A percentile compares a stretch with the other conserved stretches of the same genome.
Evolutionary conservation across 37 sponge, comb jelly and placozoan species (phyloP).

Genomic region (Amphimedon queenslandica): DNA sequence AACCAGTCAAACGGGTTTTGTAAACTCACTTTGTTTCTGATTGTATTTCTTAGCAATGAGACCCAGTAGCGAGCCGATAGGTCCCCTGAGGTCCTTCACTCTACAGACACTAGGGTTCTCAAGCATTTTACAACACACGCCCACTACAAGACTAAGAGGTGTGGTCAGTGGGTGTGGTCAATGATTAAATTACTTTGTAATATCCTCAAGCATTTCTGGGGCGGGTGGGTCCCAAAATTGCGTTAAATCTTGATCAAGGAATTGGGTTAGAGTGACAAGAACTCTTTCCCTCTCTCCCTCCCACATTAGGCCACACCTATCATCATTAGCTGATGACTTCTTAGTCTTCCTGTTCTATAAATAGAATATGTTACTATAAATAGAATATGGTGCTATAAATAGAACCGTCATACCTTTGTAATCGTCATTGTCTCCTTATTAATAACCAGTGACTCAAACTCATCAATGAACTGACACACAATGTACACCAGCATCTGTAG

Average conservation of each 20-base stretch:
- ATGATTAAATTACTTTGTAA: slow-evolving; percentile 35
- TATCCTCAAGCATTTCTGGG: slow-evolving; percentile 51
- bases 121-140: slow-evolving; percentile 83
- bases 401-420: neutral
- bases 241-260: slow-evolving; percentile 48
- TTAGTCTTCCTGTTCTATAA: slow-evolving; percentile 42
- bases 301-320: slow-evolving; percentile 38
- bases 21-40: slow-evolving; percentile 73
- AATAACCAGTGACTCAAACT: slow-evolving; percentile 45
- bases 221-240: slow-evolving; percentile 77
- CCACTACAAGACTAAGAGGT: slow-evolving; percentile 55
- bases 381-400: neutral
- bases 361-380: neutral
- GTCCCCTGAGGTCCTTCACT: slow-evolving; percentile 58
- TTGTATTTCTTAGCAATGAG: slow-evolving; percentile 62
- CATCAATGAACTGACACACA: slow-evolving; percentile 53
- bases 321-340: slow-evolving; percentile 10
- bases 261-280: slow-evolving; percentile 20
- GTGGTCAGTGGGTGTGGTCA: too few species aligned
- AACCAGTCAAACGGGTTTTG: neutral
- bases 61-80: slow-evolving; percentile 62
- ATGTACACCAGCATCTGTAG: slow-evolving; percentile 71
- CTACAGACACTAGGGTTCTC: slow-evolving; percentile 56
- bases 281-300: slow-evolving; percentile 25
- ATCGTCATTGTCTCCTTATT: slow-evolving; percentile 1